Evolutionary conservation across 2,113 vertebrate species (phyloP), one percentile per base, ranked within the genome.

Genomic region (Paramisgurnus dabryanus): DNA sequence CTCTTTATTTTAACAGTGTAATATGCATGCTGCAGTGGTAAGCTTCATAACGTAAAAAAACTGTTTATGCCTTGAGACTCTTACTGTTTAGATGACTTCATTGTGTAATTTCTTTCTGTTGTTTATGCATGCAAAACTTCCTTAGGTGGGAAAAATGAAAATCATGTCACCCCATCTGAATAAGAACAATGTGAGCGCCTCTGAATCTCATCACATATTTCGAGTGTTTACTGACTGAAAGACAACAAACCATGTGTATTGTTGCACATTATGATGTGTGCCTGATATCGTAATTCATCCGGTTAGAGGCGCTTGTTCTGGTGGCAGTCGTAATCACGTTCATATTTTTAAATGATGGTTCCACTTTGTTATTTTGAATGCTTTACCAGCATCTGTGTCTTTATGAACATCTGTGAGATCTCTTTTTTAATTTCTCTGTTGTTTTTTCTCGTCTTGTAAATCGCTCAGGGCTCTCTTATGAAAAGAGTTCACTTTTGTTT

Each of bases 381-480:
- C 55, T 15, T 22, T 45, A 73, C 18, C 70, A 60, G 55, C 55
- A 73, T 73, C 71, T 73, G 71, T 73, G 60, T 73, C 58, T 61
- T 40, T 22, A 43, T 0, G 55, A 73, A 73, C 55, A 60, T 73
- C 71, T 73, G 71, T 73, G 40, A 73, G 55, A 73, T 73, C 40
- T 73, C 71, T 61, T 55, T 34, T 53, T 41, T 22, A 57, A 8
- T 73, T 73, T 61, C 55, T 8, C 40, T 4, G n/a, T 61, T 73
- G 71, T 60, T 73, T 55, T 22, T 43, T 73, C 10, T 73, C 55
- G 43, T 73, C 55, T 73, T 45, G 71, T 27, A 5, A 15, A 22
- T 60, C 55, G n/a, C 55, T 60, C 55, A 73, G 17, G 71, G 69
- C 34, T 58, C 40, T 61, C 27, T 15, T 12, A 13, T 64, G 61